Percentiles rank a stretch among this genome's conserved stretches.
phyloP scores from a whole-genome alignment of 1,140 invertebrate genomes.

The Antheraea mylitta region DNA sequence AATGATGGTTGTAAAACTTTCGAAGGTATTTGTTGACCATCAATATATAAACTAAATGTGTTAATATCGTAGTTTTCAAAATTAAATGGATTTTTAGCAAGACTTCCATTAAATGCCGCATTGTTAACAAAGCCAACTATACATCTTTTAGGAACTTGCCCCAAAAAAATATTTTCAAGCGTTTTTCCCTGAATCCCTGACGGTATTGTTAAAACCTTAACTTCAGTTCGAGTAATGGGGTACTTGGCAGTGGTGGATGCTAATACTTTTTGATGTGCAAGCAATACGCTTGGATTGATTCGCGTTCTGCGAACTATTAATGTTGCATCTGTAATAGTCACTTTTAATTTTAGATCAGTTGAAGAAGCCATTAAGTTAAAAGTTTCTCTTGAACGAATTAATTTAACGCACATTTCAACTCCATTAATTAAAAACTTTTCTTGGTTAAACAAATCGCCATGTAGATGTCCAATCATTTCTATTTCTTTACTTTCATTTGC shows the following conservation, averaged over 20 bases:
- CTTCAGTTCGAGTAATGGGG: conserved; percentile 38
- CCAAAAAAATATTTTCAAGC: conserved; percentile 51
- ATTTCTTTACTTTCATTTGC: conserved; percentile 28
- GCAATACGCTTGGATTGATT: conserved; percentile 48
- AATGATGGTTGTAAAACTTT: too few relatives aligned
- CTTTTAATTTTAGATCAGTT: conserved; percentile 14
- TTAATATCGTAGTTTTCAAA: too few relatives aligned
- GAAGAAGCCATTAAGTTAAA: conserved; percentile 50
- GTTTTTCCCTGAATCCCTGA: conserved; percentile 44
- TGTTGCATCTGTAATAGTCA: too few relatives aligned
- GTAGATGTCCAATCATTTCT: conserved; percentile 43
- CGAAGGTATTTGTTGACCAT: too few relatives aligned
- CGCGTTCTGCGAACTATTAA: conserved; percentile 39
- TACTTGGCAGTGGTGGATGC: conserved; percentile 56
- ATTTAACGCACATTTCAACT: conserved; percentile 52
- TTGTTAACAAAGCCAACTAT: conserved; percentile 63
- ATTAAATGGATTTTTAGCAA: too few relatives aligned
- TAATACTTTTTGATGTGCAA: conserved; percentile 53
- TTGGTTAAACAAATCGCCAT: conserved; percentile 58
- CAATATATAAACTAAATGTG: too few relatives aligned
- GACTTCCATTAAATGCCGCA: too few relatives aligned
- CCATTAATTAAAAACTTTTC: conserved; percentile 61
- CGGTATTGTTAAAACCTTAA: conserved; percentile 52
- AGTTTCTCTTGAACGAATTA: conserved; percentile 45
- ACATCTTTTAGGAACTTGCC: conserved; percentile 56